These are phyloP conservation scores for Nysson spinosus DNA, from an alignment of 2,888 invertebrate species.

Conservation along the genomic window DNA sequence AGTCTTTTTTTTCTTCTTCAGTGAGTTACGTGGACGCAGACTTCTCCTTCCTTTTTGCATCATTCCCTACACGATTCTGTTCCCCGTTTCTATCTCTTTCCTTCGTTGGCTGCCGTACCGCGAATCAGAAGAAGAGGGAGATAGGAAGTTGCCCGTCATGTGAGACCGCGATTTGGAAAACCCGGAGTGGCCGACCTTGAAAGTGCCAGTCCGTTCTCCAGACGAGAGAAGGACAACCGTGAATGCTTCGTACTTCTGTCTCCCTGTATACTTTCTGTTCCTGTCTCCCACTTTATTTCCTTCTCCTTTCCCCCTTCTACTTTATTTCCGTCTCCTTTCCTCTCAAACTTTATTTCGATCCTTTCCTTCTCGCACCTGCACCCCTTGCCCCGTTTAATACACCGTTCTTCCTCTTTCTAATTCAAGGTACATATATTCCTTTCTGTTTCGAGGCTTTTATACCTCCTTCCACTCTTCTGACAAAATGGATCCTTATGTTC, in stretches of 20 bases:
- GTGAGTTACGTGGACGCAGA: slow-evolving; percentile 34
- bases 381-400: not conserved
- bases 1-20: slow-evolving; percentile 13
- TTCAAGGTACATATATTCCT: too few relatives aligned
- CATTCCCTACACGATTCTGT: not conserved
- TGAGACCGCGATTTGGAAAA: slow-evolving; percentile 72
- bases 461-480: too few relatives aligned
- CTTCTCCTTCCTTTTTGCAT: slow-evolving; percentile 10
- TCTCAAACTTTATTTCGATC: slow-evolving; percentile 3
- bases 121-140: slow-evolving; percentile 63
- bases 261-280: too few relatives aligned
- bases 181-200: slow-evolving; percentile 71
- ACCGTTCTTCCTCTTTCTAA: not conserved
- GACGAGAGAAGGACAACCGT: slow-evolving; percentile 47
- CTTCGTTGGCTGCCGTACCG: not conserved
- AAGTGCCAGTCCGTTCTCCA: slow-evolving; percentile 54
- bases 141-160: slow-evolving; percentile 69
- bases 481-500: too few relatives aligned
- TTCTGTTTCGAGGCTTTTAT: too few relatives aligned
- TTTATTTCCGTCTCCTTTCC: not conserved
- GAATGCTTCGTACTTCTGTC: slow-evolving; percentile 14
- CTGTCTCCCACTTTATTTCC: not conserved
- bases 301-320: not conserved
- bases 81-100: not conserved
- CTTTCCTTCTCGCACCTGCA: not conserved